These are phyloP conservation scores for Caranx ignobilis DNA, from an alignment of 2,113 vertebrate genomes.

Conservation along the genomic window DNA sequence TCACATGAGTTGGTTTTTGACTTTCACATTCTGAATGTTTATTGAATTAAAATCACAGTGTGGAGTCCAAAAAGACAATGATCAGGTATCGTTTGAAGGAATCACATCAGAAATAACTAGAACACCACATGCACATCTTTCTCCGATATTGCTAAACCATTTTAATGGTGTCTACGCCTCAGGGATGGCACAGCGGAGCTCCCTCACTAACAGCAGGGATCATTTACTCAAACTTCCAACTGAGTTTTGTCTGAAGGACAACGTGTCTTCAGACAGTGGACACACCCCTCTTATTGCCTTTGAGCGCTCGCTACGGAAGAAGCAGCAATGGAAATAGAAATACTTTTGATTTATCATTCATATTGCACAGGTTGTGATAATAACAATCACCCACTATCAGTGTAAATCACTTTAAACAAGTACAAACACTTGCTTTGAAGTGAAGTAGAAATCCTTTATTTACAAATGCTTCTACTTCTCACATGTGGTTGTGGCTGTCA, in stretches of 20 bases:
- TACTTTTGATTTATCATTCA: background rate
- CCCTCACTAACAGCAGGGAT: background rate
- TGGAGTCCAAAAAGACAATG: slow-evolving; percentile 63
- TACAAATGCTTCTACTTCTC: background rate
- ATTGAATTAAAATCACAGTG: slow-evolving; percentile 79
- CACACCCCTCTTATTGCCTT: slow-evolving; percentile 7
- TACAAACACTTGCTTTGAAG: background rate
- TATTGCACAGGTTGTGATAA: slow-evolving; percentile 5
- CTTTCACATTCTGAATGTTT: slow-evolving; percentile 75
- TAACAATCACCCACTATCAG: slow-evolving; percentile 12
- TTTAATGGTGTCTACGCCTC: background rate
- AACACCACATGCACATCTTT: slow-evolving; percentile 47
- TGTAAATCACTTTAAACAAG: slow-evolving; percentile 3
- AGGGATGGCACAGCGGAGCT: slow-evolving; percentile 2
- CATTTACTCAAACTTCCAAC: background rate
- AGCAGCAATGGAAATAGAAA: background rate
- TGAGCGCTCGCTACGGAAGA: background rate
- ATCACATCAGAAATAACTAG: slow-evolving; percentile 53
- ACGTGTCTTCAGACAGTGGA: background rate
- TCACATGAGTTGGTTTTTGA: slow-evolving; percentile 72
- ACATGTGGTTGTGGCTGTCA: background rate
- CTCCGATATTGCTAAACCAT: background rate
- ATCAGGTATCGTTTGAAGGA: slow-evolving; percentile 47
- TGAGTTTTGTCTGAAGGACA: background rate
- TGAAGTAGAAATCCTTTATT: slow-evolving; percentile 5